phyloP scores from a whole-genome alignment of 2,888 invertebrate species.

The Stenchaetothrips biformis region DNA sequence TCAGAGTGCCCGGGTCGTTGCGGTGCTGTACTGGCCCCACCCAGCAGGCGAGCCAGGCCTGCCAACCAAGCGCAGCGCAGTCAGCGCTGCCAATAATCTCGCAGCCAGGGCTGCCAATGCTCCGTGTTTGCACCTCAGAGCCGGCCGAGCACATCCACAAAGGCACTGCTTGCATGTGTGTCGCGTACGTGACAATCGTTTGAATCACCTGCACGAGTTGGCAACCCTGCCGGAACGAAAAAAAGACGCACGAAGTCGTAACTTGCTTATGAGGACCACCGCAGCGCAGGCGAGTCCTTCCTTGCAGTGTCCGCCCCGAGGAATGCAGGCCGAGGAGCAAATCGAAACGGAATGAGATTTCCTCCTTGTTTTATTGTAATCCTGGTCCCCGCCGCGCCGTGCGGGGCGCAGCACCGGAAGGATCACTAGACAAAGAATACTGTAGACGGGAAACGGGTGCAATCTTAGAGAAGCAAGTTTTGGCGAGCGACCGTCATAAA shows the following conservation, averaged over 20 bases:
- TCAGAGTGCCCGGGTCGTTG: neutral
- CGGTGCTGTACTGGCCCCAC: neutral
- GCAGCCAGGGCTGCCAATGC: neutral
- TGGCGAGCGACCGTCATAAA: too few species aligned
- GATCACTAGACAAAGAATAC: too few species aligned
- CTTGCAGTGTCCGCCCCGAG: neutral
- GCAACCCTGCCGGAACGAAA: neutral
- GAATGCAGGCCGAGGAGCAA: neutral
- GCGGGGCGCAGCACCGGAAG: neutral
- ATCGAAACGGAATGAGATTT: slow-evolving; percentile 11
- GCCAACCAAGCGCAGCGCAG: neutral
- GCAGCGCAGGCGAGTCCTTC: neutral
- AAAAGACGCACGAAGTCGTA: neutral
- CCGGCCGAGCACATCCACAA: neutral
- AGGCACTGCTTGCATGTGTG: neutral
- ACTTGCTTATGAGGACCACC: neutral
- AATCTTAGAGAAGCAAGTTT: too few species aligned
- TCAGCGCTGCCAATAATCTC: neutral
- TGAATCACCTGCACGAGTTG: neutral
- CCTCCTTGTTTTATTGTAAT: neutral
- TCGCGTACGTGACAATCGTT: neutral
- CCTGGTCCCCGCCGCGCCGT: neutral
- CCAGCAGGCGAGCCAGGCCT: neutral
- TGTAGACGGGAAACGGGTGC: too few species aligned
- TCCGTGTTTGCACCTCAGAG: neutral